Conservation (phyloP, 2,113 vertebrate species). For the Manacus vitellinus region DNA sequence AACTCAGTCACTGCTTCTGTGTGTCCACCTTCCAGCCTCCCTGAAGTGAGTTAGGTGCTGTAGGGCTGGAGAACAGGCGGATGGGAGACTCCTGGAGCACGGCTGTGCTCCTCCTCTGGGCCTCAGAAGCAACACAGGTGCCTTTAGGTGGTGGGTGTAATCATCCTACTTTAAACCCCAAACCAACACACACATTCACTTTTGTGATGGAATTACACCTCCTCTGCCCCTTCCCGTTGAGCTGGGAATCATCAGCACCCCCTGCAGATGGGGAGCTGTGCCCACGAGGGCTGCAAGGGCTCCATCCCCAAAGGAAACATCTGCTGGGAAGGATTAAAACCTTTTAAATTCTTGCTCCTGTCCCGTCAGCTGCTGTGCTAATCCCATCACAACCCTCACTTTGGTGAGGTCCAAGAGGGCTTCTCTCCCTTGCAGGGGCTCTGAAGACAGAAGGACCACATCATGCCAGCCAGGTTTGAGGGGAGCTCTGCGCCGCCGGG, state of each 20-base stretch:
- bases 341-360: rapidly evolving
- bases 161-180: background rate
- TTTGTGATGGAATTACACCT: background rate
- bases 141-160: no score
- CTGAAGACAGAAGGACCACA: background rate
- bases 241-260: background rate
- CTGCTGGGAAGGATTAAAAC: background rate
- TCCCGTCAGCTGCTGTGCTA: background rate
- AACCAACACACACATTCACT: rapidly evolving
- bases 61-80: background rate
- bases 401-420: background rate
- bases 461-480: conserved; percentile 32
- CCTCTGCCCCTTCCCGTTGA: background rate
- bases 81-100: background rate
- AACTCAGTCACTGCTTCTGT: background rate
- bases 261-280: background rate
- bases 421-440: conserved; percentile 53
- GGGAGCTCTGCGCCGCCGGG: background rate
- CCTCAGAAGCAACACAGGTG: background rate
- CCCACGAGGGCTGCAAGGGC: background rate
- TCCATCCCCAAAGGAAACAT: rapidly evolving
- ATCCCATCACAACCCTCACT: rapidly evolving
- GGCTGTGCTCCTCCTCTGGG: background rate
- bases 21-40: background rate
- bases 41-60: rapidly evolving